phyloP scores from a whole-genome alignment of 1,140 invertebrate genomes.

The Ephestia elutella region DNA sequence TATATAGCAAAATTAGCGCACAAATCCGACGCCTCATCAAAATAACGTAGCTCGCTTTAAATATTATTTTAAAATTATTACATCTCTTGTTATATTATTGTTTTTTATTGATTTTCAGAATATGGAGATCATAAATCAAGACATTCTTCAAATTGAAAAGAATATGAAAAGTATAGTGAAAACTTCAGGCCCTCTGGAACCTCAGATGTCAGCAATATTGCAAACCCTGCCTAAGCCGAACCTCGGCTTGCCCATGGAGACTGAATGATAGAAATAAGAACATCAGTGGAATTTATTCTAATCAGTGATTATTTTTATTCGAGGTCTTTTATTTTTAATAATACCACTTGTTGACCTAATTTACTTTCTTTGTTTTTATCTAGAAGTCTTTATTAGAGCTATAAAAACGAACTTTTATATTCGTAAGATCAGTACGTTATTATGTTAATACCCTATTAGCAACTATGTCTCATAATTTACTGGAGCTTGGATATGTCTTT shows the following conservation, averaged over 20 bases:
- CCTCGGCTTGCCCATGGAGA: slow-evolving; percentile 45
- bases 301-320: background rate
- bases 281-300: background rate
- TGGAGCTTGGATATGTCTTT: too few relatives aligned
- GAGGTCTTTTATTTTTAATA: background rate
- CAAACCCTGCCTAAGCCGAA: slow-evolving; percentile 48
- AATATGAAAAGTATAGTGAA: slow-evolving; percentile 48
- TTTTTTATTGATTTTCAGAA: slow-evolving; percentile 40
- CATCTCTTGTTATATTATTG: background rate
- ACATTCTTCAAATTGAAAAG: slow-evolving; percentile 55
- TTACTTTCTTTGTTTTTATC: slow-evolving; percentile 1
- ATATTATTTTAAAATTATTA: too few relatives aligned
- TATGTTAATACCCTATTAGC: too few relatives aligned
- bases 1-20: too few relatives aligned
- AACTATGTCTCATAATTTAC: too few relatives aligned
- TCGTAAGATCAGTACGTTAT: too few relatives aligned
- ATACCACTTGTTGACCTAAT: background rate
- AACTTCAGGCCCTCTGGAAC: slow-evolving; percentile 50
- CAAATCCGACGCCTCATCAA: too few relatives aligned
- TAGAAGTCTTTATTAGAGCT: background rate
- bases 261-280: slow-evolving; percentile 29
- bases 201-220: slow-evolving; percentile 42
- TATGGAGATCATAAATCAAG: slow-evolving; percentile 66
- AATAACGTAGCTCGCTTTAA: too few relatives aligned
- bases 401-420: too few relatives aligned